Conservation (phyloP, 2,797 vertebrate genomes). For the Brotula barbata region DNA sequence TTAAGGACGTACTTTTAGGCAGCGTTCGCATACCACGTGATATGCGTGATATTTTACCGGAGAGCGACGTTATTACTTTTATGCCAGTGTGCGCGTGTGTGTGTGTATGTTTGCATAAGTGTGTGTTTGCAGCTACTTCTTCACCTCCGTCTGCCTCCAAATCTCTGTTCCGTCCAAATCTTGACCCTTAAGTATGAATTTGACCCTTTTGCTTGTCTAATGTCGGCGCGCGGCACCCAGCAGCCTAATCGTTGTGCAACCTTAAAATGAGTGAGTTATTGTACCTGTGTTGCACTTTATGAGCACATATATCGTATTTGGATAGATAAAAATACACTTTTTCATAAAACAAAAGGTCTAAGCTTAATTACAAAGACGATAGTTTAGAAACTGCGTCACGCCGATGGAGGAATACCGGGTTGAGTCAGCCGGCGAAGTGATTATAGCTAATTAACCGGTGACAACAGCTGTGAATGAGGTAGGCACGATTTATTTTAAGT, state of each 20-base stretch:
- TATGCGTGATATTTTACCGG: neutral
- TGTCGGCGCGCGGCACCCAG: conserved; percentile 18
- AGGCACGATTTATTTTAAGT: neutral
- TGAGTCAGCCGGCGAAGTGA: too few species aligned
- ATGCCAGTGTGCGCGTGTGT: neutral
- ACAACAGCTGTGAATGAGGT: neutral
- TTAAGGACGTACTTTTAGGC: too few species aligned
- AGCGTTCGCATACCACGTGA: neutral
- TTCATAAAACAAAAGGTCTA: too few species aligned
- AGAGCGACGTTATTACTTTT: neutral
- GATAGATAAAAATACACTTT: too few species aligned
- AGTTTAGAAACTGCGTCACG: too few species aligned
- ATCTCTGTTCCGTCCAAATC: conserved; percentile 5
- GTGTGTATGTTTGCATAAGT: neutral
- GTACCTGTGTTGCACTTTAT: too few species aligned
- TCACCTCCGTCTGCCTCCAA: neutral
- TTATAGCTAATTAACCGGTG: neutral
- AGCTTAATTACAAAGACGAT: neutral
- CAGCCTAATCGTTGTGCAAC: too few species aligned
- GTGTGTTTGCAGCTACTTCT: neutral
- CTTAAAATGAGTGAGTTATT: too few species aligned
- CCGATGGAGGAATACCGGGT: neutral
- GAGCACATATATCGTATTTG: too few species aligned
- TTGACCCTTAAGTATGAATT: conserved; percentile 34
- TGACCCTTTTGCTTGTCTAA: conserved; percentile 29